These are phyloP conservation scores for Pangasianodon gigas DNA, from an alignment of 2,113 vertebrate species.

Conservation along the genomic window DNA sequence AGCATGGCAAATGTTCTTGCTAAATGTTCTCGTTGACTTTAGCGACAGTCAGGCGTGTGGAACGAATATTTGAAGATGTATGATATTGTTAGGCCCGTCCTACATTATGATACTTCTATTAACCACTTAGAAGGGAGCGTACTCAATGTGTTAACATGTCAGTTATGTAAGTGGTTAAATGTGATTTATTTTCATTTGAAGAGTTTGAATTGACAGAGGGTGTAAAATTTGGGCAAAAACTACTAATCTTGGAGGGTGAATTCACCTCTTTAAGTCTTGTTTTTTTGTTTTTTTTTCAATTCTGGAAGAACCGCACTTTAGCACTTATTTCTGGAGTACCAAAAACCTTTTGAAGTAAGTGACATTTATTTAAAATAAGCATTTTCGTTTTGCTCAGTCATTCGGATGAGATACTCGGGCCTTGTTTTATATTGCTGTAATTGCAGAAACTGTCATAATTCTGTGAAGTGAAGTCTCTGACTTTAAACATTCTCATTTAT, in stretches of 20 bases:
- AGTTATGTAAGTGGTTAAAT: neutral
- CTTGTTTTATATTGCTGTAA: constrained; percentile 14
- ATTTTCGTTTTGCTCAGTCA: neutral
- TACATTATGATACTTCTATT: neutral
- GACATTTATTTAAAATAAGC: neutral
- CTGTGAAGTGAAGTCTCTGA: neutral
- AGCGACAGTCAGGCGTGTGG: neutral
- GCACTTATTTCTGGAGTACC: constrained; percentile 48
- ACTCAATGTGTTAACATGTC: neutral
- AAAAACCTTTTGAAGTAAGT: constrained; percentile 39
- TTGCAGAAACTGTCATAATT: neutral
- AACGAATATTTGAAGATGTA: neutral
- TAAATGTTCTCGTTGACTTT: neutral
- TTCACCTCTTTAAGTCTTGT: constrained; percentile 1
- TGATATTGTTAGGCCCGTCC: neutral
- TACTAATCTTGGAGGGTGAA: neutral
- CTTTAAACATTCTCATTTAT: constrained; percentile 9
- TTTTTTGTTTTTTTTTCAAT: constrained; percentile 10
- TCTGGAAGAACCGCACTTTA: constrained; percentile 57
- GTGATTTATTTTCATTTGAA: neutral
- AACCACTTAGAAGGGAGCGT: constrained; percentile 1
- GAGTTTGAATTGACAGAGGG: neutral
- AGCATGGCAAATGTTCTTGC: neutral
- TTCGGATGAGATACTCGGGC: neutral
- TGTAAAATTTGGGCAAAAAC: constrained; percentile 1